Evolutionary conservation across 2,113 vertebrate species (phyloP), one percentile per base, ranked within the genome.

Genomic region (Alosa alosa): DNA sequence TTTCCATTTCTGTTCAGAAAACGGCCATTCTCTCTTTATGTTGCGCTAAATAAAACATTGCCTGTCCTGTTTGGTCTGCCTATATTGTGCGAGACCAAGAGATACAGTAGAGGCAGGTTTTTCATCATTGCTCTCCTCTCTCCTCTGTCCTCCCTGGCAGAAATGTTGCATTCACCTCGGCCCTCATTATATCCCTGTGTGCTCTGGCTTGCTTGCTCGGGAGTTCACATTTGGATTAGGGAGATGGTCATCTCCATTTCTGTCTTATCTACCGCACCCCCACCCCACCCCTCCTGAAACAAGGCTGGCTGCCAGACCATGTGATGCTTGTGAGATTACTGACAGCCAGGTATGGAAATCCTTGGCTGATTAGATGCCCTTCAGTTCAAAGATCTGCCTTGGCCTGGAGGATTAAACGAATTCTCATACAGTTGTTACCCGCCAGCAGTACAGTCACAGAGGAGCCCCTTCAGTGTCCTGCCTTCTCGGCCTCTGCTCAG

Each of bases 241-340:
- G 45, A 83, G 89, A 94, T 93, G 91, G 90, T 90, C 87, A 90
- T 92, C 93, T 90, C 84, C 90, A 90, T 91, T 90, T 93, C 92
- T 90, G 87, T 89, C 93, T 94, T 92, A 94, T 94, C 93, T 90
- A 39, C 91, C 50, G 41, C 50, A 52, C 50, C 25, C 3, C 18
- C 55, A 52, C 50, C 89, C 87, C 86, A 86, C 86, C 88, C 87
- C 92, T 91, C 89, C 92, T 90, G 90, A 94, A 94, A 91, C 93
- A 89, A 93, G 93, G 92, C n/a, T 6, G 90, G 88, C 31, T 41
- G 84, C 83, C 86, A 91, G 90, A 89, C 84, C 49, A 89, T 91
- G 88, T 88, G 92, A 93, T 94, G 91, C 88, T 89, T 88, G 93
- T 88, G 57, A 93, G 91, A 93, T 94, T 92, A 92, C 87, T 39